Evolutionary conservation across 1,140 invertebrate species (phyloP).

Genomic region (Bombyx mandarina): DNA sequence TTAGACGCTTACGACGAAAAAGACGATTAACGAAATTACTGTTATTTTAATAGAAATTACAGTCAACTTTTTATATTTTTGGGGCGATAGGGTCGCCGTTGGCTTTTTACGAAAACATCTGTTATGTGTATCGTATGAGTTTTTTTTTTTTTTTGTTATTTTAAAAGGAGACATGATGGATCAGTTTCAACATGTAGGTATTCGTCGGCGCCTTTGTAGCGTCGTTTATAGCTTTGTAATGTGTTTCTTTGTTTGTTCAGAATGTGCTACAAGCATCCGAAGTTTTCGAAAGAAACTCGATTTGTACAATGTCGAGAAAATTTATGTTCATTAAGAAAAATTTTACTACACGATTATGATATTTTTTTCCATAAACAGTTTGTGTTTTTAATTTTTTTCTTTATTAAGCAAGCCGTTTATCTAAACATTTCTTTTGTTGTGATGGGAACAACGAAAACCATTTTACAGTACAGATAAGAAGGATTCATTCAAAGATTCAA

Average conservation of each 20-base stretch:
- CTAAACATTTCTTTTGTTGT: too few relatives aligned
- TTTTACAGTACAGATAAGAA: too few relatives aligned
- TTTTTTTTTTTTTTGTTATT: slow-evolving; percentile 56
- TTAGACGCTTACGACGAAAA: slow-evolving; percentile 47
- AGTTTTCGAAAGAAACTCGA: slow-evolving; percentile 27
- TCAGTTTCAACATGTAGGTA: slow-evolving; percentile 65
- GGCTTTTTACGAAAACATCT: slow-evolving; percentile 66
- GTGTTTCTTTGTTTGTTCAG: slow-evolving; percentile 69
- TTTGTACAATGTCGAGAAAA: too few relatives aligned
- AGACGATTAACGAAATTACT: slow-evolving; percentile 54
- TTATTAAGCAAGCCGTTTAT: too few relatives aligned
- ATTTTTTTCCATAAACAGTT: too few relatives aligned
- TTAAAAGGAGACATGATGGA: slow-evolving; percentile 70
- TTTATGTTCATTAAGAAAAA: too few relatives aligned
- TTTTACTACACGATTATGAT: too few relatives aligned
- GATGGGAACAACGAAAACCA: too few relatives aligned
- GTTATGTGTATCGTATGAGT: slow-evolving; percentile 62
- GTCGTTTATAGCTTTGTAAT: slow-evolving; percentile 67
- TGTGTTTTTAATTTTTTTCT: too few relatives aligned
- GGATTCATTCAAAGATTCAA: slow-evolving; percentile 16
- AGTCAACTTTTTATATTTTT: slow-evolving; percentile 34
- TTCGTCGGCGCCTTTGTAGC: slow-evolving; percentile 64
- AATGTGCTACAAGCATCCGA: slow-evolving; percentile 53
- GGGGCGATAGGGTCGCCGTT: slow-evolving; percentile 34
- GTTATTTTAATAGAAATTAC: slow-evolving; percentile 59